Conservation (phyloP, 1,140 invertebrate species). For the Liolophura sinensis region DNA sequence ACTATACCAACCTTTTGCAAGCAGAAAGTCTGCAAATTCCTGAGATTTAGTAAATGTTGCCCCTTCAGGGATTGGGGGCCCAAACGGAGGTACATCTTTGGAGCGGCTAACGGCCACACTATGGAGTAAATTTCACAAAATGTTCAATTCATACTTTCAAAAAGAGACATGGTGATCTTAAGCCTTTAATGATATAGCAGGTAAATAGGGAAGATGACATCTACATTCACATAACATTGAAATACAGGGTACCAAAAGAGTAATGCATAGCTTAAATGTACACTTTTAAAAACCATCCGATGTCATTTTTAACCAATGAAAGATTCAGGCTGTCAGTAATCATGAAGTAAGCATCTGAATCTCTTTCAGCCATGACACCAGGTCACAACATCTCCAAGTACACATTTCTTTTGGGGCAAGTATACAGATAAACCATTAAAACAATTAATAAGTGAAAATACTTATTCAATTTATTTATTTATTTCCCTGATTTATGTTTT, state of each 20-base stretch:
- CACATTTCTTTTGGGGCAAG: too few relatives aligned
- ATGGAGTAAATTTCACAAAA: slow-evolving; percentile 22
- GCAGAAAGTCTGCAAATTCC: slow-evolving; percentile 88
- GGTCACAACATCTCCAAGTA: too few relatives aligned
- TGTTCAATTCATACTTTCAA: neutral
- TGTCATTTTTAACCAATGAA: too few relatives aligned
- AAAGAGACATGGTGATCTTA: neutral
- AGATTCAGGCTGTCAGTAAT: too few relatives aligned
- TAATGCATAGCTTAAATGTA: too few relatives aligned
- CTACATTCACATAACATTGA: neutral
- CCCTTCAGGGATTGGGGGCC: slow-evolving; percentile 85
- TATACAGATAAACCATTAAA: too few relatives aligned
- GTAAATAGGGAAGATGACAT: neutral
- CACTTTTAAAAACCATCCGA: too few relatives aligned
- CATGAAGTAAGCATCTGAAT: neutral
- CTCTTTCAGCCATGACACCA: too few relatives aligned
- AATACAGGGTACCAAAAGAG: too few relatives aligned
- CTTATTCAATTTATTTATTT: too few relatives aligned
- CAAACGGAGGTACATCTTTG: slow-evolving; percentile 94
- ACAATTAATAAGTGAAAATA: too few relatives aligned
- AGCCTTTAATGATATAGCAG: neutral
- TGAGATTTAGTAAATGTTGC: slow-evolving; percentile 85
- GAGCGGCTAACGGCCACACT: slow-evolving; percentile 90
- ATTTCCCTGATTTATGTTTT: too few relatives aligned
- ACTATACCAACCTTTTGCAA: slow-evolving; percentile 76